phyloP scores from a whole-genome alignment of 1,140 invertebrate genomes.

The Orussus abietinus region DNA sequence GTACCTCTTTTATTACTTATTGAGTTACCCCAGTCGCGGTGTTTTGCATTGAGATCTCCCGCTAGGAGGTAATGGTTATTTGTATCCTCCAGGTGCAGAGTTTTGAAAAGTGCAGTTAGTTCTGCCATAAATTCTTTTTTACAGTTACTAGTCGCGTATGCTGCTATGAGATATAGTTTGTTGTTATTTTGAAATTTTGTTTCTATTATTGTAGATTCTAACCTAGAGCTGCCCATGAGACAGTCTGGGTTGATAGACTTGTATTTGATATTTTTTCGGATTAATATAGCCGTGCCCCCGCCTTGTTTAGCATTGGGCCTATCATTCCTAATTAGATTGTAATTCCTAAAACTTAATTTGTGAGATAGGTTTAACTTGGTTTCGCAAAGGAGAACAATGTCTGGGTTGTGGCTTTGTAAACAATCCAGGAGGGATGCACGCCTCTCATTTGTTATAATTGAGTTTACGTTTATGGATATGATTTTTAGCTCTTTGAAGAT shows the following conservation, averaged over 20 bases:
- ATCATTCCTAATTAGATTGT: conserved; percentile 19
- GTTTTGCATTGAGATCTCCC: conserved; percentile 13
- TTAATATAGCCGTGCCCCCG: conserved; percentile 21
- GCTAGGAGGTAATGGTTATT: conserved; percentile 11
- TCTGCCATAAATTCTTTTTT: conserved; percentile 9
- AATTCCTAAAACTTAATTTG: conserved; percentile 14
- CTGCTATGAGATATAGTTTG: conserved; percentile 13
- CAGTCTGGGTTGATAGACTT: conserved; percentile 1
- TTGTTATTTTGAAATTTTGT: conserved; percentile 5
- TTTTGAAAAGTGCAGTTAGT: background rate
- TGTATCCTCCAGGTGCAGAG: conserved; percentile 3
- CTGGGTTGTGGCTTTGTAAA: conserved; percentile 15
- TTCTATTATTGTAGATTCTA: conserved; percentile 16
- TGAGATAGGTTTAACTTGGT: conserved; percentile 19
- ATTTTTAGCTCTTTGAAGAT: conserved; percentile 10
- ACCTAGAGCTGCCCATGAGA: background rate
- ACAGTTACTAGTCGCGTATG: conserved; percentile 1
- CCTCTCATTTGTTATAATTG: conserved; percentile 16
- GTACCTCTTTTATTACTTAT: conserved; percentile 10
- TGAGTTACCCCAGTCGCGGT: conserved; percentile 2
- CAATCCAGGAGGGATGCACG: conserved; percentile 6
- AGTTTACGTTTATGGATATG: conserved; percentile 17
- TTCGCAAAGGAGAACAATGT: conserved; percentile 15
- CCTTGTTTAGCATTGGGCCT: conserved; percentile 10
- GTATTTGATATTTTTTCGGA: conserved; percentile 15